Percentiles rank a stretch among this genome's conserved stretches.
Conservation (phyloP, 1,140 invertebrate genomes). For the Formica exsecta region DNA sequence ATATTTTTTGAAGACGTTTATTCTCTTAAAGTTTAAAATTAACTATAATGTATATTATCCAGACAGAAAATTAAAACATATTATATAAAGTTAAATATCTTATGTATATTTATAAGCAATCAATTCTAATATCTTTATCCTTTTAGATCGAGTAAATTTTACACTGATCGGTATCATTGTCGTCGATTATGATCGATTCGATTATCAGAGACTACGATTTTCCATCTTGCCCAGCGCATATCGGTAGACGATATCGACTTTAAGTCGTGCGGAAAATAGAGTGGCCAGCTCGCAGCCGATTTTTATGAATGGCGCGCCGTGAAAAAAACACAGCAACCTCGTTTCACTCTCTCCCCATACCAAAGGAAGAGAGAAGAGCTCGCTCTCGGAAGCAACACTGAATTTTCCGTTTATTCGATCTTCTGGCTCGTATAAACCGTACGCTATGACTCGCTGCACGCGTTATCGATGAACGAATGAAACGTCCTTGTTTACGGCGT, state of each 20-base stretch:
- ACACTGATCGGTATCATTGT: not conserved
- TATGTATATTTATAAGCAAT: not conserved
- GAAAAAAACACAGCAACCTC: constrained; percentile 24
- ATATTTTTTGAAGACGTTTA: constrained; percentile 10
- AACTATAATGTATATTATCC: too few relatives aligned
- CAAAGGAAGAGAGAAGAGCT: not conserved
- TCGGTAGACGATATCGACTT: constrained; percentile 57
- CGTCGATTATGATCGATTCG: not conserved
- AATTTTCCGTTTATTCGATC: constrained; percentile 32
- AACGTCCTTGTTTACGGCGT: constrained; percentile 29
- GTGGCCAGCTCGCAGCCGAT: constrained; percentile 20
- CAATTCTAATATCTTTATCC: not conserved
- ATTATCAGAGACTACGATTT: constrained; percentile 25
- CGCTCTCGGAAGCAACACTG: not conserved
- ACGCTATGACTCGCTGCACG: constrained; percentile 34
- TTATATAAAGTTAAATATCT: constrained; percentile 1
- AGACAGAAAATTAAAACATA: not conserved
- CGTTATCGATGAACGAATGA: constrained; percentile 57
- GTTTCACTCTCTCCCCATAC: not conserved
- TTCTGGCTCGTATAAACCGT: constrained; percentile 40
- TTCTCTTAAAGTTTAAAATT: not conserved
- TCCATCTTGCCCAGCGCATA: constrained; percentile 30
- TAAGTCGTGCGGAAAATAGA: constrained; percentile 58
- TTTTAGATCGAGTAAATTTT: not conserved
- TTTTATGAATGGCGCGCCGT: constrained; percentile 55